Evolutionary conservation across 2,113 vertebrate genomes (phyloP).

Genomic region (Ginglymostoma cirratum): DNA sequence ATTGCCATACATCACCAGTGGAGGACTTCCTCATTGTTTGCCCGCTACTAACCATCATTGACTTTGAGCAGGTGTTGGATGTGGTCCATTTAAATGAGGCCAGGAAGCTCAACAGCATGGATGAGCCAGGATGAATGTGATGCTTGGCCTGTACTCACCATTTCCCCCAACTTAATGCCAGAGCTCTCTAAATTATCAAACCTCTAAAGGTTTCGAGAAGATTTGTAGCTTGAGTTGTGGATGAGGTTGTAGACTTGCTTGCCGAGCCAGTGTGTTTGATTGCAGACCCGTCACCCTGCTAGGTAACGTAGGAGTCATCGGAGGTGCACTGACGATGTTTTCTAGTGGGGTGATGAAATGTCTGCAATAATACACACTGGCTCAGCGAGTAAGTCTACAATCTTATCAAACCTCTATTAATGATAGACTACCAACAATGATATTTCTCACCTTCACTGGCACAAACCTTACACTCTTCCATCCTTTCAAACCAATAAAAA

Average conservation of each 20-base stretch:
- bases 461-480: background rate
- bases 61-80: background rate
- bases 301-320: too few species aligned
- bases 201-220: background rate
- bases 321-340: too few species aligned
- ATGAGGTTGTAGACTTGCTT: too few species aligned
- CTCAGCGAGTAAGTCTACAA: too few species aligned
- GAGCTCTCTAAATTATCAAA: background rate
- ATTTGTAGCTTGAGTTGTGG: background rate
- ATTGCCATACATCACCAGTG: background rate
- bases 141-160: background rate
- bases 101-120: background rate
- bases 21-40: background rate
- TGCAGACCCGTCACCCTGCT: too few species aligned
- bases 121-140: background rate
- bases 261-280: too few species aligned
- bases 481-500: background rate
- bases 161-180: background rate
- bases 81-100: background rate
- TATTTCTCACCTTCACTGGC: background rate
- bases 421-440: background rate
- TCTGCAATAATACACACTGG: too few species aligned
- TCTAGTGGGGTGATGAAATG: too few species aligned
- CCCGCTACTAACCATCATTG: background rate
- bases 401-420: background rate